A percentile compares a stretch with the other conserved stretches of the same genome.
Conservation (phyloP, 2,797 vertebrate genomes). For the Iguana delicatissima region DNA sequence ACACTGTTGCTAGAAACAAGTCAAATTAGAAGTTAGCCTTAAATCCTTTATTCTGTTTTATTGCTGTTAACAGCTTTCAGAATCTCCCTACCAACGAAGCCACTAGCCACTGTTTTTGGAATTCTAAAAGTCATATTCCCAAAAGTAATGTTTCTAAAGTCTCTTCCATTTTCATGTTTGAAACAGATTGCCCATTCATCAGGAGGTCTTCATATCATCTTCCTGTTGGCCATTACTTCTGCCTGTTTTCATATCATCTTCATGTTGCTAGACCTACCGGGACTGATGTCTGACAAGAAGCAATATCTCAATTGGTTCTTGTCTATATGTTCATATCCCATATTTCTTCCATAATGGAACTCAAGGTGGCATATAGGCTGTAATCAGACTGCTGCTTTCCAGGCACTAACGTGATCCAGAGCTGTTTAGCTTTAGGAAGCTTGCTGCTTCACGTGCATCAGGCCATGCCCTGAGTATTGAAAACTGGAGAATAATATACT, state of each 20-base stretch:
- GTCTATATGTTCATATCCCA: background rate
- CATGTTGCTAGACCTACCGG: background rate
- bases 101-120: background rate
- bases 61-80: background rate
- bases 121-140: background rate
- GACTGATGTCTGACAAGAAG: background rate
- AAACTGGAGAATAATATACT: background rate
- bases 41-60: no score
- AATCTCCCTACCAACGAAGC: background rate
- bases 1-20: background rate
- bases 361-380: background rate
- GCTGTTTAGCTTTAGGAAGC: background rate
- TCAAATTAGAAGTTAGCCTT: background rate
- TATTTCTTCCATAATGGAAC: background rate
- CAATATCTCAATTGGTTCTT: background rate
- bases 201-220: background rate
- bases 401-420: background rate
- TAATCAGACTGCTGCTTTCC: background rate
- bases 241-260: background rate
- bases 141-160: background rate
- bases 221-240: background rate
- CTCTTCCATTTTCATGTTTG: background rate
- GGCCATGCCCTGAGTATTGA: background rate
- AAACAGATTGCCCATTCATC: background rate
- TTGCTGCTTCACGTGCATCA: background rate